These are phyloP conservation scores for Heterochromis multidens DNA, from an alignment of 2,113 vertebrate species.

Conservation along the genomic window DNA sequence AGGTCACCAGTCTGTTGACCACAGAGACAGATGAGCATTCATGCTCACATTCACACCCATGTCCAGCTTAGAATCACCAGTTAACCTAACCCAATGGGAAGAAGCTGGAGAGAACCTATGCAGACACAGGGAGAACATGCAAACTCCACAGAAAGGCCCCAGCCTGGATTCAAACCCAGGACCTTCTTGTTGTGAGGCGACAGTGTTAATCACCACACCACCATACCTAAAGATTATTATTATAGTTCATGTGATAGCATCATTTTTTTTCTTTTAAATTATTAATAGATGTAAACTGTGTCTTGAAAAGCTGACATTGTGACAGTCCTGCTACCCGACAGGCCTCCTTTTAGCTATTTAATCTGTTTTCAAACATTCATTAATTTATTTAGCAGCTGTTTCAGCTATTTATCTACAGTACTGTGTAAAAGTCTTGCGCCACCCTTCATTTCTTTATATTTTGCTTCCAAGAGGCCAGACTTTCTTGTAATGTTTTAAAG, in stretches of 20 bases:
- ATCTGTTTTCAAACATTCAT: too few species aligned
- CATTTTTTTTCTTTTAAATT: neutral
- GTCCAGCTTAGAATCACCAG: too few species aligned
- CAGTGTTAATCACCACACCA: too few species aligned
- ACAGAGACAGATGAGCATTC: neutral
- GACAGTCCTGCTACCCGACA: neutral
- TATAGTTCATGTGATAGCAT: too few species aligned
- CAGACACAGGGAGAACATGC: too few species aligned
- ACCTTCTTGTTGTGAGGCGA: too few species aligned
- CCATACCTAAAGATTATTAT: too few species aligned
- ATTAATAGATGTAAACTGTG: rapidly evolving
- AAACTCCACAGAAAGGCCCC: too few species aligned
- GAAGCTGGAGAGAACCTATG: too few species aligned
- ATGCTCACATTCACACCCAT: neutral
- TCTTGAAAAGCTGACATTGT: neutral
- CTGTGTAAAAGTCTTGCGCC: neutral
- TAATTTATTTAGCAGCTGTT: neutral
- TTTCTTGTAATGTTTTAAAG: neutral
- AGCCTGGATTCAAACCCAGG: too few species aligned
- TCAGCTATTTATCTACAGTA: neutral
- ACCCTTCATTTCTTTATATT: too few species aligned
- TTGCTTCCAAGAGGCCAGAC: neutral
- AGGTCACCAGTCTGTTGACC: neutral
- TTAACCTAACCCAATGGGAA: too few species aligned
- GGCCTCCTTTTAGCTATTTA: neutral